Evolutionary conservation across 2,113 vertebrate species (phyloP), one percentile per base, ranked within the genome.

Genomic region (Sander lucioperca): DNA sequence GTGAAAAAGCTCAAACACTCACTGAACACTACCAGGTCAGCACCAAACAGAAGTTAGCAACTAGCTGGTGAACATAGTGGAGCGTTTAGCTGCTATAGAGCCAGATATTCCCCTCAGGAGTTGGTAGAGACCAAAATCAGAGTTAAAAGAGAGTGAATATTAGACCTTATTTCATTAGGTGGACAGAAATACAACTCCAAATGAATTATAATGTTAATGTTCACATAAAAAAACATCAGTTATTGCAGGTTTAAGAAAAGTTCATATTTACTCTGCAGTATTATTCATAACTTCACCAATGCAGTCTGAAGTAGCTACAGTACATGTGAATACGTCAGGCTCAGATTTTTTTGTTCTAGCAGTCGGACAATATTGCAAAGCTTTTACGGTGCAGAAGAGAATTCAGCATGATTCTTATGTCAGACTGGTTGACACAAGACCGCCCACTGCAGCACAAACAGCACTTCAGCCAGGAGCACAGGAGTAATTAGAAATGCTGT

Each of bases 401-500:
- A 82, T 77, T 80, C 62, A 27, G 81, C 47, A 47, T 53, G 74
- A 78, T 72, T 81, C 33, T 72, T 54, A 50, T 83, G 70, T 89
- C 77, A 76, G 79, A 78, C 21, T n/a, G 68, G 80, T 78, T 86
- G 63, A 83, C 80, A 79, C 54, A 74, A 80, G 70, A 51, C 80
- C 72, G 12, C 81, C 71, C 63, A 74, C 74, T 39, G 77, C 80
- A 86, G 67, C 70, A 79, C 78, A 78, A 82, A 85, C 88, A 90
- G 64, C 72, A 65, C 61, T 84, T 72, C 64, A 75, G 80, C 76
- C 83, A 83, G 84, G 71, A 87, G 77, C 64, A 43, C 82, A 73
- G 80, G 27, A 91, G 77, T 88, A 84, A 88, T 93, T 90, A 86
- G 68, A 85, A 86, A 89, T 90, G 88, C 86, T 79, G 86, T 85